Conservation (phyloP, 2,113 vertebrate genomes). For the Equus quagga region DNA sequence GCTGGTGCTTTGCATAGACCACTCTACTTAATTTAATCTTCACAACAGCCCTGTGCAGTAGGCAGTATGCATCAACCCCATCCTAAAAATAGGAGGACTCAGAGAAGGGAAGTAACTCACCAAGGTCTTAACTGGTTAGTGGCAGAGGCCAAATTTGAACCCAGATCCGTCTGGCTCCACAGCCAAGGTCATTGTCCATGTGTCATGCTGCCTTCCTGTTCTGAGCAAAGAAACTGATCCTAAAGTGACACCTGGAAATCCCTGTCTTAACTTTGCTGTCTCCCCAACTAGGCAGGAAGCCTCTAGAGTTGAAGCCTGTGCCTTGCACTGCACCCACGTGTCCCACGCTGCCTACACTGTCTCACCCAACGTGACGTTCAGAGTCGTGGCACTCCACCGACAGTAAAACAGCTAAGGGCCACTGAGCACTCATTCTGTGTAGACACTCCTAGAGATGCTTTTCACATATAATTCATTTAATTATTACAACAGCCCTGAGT, state of each 20-base stretch:
- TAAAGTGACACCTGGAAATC: not conserved
- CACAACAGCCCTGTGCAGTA: not conserved
- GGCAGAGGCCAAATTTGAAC: not conserved
- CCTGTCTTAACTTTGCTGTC: not conserved
- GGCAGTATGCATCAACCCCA: not conserved
- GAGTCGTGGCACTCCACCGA: not conserved
- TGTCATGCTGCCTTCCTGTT: not conserved
- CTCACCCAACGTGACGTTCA: not conserved
- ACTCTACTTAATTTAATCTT: not conserved
- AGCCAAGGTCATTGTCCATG: not conserved
- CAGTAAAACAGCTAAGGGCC: not conserved
- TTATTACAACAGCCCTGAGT: not conserved
- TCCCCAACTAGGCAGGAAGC: not conserved
- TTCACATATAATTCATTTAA: not conserved
- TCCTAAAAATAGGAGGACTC: not conserved
- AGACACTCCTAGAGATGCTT: not conserved
- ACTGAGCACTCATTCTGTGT: not conserved
- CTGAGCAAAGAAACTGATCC: not conserved
- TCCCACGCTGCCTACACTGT: not conserved
- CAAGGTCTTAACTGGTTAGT: not conserved
- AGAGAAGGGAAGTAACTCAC: not conserved
- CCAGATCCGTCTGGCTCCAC: not conserved
- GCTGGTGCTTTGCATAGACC: not conserved
- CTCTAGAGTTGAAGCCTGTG: not conserved
- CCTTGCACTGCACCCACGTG: not conserved